phyloP scores from a whole-genome alignment of 2,888 invertebrate genomes.

The Slavum lentiscoides region DNA sequence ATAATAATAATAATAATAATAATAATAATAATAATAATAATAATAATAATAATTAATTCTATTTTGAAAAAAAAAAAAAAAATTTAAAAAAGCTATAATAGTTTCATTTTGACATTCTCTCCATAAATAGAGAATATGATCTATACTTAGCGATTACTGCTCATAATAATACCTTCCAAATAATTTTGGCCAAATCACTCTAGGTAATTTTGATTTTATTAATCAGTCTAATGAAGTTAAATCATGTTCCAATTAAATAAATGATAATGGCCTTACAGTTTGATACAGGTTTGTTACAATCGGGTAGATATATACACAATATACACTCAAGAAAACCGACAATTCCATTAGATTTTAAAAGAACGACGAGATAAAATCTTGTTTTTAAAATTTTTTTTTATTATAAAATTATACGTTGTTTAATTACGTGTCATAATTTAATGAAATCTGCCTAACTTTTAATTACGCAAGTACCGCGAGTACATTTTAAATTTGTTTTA shows the following conservation, averaged over 20 bases:
- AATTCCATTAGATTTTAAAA: neutral
- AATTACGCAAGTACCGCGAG: neutral
- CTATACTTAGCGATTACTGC: neutral
- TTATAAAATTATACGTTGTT: too few species aligned
- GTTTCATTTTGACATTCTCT: neutral
- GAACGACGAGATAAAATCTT: neutral
- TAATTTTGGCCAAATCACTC: conserved; percentile 25
- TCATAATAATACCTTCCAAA: neutral
- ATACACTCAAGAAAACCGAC: neutral
- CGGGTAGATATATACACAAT: neutral
- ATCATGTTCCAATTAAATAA: conserved; percentile 14
- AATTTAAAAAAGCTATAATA: neutral
- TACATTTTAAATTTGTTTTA: neutral
- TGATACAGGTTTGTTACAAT: neutral
- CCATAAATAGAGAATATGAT: conserved; percentile 12
- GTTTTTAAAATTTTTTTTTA: neutral
- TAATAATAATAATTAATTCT: too few species aligned
- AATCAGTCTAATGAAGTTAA: neutral
- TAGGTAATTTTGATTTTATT: conserved; percentile 20
- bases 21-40: too few species aligned
- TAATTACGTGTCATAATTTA: too few species aligned
- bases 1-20: too few species aligned
- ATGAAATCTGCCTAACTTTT: too few species aligned
- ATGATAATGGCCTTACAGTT: neutral
- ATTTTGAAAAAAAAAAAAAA: neutral